A percentile compares a stretch with the other conserved stretches of the same genome.
Evolutionary conservation across 2,113 vertebrate species (phyloP).

Genomic region (Alouatta palliata): DNA sequence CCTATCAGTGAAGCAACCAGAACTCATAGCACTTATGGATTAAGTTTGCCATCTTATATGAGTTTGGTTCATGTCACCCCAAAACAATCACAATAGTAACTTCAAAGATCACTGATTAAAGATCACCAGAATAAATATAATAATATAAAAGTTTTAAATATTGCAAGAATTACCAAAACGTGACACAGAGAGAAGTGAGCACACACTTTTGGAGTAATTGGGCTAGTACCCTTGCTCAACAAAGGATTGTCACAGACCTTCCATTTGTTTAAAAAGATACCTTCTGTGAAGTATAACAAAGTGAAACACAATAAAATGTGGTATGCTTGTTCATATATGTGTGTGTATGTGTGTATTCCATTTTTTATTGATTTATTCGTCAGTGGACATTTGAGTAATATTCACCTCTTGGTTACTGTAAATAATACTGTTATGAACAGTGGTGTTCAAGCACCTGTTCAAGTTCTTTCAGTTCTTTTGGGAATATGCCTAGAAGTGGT

Average conservation of each 20-base stretch:
- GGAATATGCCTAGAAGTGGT: not conserved
- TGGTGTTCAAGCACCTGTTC: not conserved
- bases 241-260: not conserved
- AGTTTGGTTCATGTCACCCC: not conserved
- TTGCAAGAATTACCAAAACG: not conserved
- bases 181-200: not conserved
- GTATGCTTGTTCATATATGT: not conserved
- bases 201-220: not conserved
- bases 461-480: not conserved
- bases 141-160: not conserved
- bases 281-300: not conserved
- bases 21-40: not conserved
- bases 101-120: not conserved
- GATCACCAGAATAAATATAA: not conserved
- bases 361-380: not conserved
- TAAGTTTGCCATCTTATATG: not conserved
- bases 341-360: not conserved
- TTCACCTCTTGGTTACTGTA: not conserved
- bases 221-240: not conserved
- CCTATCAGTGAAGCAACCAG: not conserved
- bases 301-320: not conserved
- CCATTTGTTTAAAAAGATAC: not conserved
- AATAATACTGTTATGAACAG: not conserved
- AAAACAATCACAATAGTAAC: not conserved
- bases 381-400: not conserved